Conservation (phyloP, 2,113 vertebrate species). For the Leptobrachium ailaonicum region DNA sequence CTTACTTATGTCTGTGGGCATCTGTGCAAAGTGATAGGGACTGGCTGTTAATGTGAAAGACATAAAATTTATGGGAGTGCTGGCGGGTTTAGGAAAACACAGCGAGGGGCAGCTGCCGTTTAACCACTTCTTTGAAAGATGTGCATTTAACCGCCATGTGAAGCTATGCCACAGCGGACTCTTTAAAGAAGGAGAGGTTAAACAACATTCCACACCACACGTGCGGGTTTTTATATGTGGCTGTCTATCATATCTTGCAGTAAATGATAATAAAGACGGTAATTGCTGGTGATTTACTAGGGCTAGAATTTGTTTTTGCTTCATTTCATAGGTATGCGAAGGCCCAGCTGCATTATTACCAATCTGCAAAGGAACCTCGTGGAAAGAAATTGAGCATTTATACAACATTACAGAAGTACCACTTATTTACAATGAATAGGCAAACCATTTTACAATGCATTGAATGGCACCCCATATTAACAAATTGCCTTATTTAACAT, state of each 20-base stretch:
- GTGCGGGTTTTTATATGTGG: constrained; percentile 73
- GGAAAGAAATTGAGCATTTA: not conserved
- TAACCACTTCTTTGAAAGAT: constrained; percentile 54
- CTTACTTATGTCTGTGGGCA: constrained; percentile 96
- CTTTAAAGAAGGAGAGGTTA: constrained; percentile 3
- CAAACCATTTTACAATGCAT: not conserved
- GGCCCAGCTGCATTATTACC: constrained; percentile 7
- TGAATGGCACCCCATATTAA: too few relatives aligned
- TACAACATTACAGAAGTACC: constrained; percentile 12
- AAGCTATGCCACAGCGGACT: not conserved
- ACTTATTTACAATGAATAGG: constrained; percentile 5
- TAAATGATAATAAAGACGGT: constrained; percentile 96
- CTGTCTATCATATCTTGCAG: constrained; percentile 91
- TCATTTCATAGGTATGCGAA: constrained; percentile 23
- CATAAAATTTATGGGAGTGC: constrained; percentile 92
- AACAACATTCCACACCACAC: not conserved
- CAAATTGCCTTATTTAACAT: too few relatives aligned
- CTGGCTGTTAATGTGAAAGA: constrained; percentile 85
- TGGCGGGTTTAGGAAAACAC: constrained; percentile 73
- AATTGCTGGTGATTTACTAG: constrained; percentile 99
- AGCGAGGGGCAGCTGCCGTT: constrained; percentile 80
- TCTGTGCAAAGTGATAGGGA: constrained; percentile 98
- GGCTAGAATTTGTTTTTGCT: constrained; percentile 58
- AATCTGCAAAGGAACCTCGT: constrained; percentile 1
- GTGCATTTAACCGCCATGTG: not conserved